Evolutionary conservation across 2,888 invertebrate genomes (phyloP).

Genomic region (Sphinx pinastri): DNA sequence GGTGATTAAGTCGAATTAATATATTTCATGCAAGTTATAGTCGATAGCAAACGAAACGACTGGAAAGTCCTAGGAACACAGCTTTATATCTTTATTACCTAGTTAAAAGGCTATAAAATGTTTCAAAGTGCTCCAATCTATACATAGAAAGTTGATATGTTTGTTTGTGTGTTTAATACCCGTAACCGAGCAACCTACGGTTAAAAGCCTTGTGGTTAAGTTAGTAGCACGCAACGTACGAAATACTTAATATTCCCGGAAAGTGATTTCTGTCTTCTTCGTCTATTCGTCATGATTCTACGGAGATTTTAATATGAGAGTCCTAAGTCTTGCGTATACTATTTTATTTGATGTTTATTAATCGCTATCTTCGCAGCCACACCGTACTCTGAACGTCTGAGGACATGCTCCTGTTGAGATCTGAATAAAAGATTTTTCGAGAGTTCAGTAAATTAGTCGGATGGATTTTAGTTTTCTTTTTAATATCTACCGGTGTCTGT

Average conservation of each 20-base stretch:
- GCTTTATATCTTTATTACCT: constrained; percentile 19
- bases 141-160: constrained; percentile 14
- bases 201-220: not conserved
- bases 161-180: constrained; percentile 1
- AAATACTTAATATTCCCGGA: too few relatives aligned
- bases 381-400: constrained; percentile 45
- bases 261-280: too few relatives aligned
- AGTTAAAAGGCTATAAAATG: constrained; percentile 16
- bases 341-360: too few relatives aligned
- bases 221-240: not conserved
- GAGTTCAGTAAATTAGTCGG: constrained; percentile 43
- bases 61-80: constrained; percentile 6
- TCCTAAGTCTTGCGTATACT: too few relatives aligned
- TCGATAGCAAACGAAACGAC: not conserved
- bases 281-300: too few relatives aligned
- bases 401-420: constrained; percentile 50
- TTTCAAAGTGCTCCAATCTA: constrained; percentile 26
- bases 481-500: constrained; percentile 13
- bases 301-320: too few relatives aligned
- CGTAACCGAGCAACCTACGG: constrained; percentile 11
- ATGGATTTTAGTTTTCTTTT: constrained; percentile 24
- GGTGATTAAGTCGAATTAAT: not conserved
- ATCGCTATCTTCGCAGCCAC: constrained; percentile 40
- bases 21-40: not conserved
- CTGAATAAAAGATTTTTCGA: constrained; percentile 50